Evolutionary conservation across 2,797 vertebrate species (phyloP).

Genomic region (Cyprinodon diabolis): DNA sequence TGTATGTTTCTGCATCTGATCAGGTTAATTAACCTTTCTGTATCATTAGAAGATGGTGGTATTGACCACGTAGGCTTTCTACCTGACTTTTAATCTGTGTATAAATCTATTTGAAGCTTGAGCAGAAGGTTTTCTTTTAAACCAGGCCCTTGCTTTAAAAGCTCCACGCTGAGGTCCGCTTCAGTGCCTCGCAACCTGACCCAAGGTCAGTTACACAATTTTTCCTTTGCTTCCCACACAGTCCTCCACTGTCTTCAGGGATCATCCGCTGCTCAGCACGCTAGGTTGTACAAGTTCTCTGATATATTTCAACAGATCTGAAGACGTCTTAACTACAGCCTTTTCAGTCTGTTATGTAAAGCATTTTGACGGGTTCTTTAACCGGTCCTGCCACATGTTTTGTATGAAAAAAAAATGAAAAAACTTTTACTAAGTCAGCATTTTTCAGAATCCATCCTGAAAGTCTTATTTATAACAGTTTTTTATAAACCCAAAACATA

Average conservation of each 20-base stretch:
- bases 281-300: background rate
- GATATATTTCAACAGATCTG: constrained; percentile 14
- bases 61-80: background rate
- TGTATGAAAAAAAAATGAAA: background rate
- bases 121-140: background rate
- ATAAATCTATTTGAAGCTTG: background rate
- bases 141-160: constrained; percentile 6
- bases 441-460: background rate
- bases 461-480: background rate
- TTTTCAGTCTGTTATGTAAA: background rate
- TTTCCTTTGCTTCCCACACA: constrained; percentile 26
- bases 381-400: background rate
- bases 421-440: background rate
- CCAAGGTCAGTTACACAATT: constrained; percentile 17
- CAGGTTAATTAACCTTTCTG: background rate
- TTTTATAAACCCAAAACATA: background rate
- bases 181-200: constrained; percentile 18
- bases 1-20: background rate
- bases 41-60: constrained; percentile 1
- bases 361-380: background rate
- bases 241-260: constrained; percentile 8
- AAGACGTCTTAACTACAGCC: constrained; percentile 6
- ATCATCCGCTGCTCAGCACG: constrained; percentile 2
- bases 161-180: constrained; percentile 5
- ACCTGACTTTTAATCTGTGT: constrained; percentile 12